Percentiles rank a stretch among this genome's conserved stretches.
Evolutionary conservation across 2,113 vertebrate species (phyloP).

Genomic region (Albula goreensis): DNA sequence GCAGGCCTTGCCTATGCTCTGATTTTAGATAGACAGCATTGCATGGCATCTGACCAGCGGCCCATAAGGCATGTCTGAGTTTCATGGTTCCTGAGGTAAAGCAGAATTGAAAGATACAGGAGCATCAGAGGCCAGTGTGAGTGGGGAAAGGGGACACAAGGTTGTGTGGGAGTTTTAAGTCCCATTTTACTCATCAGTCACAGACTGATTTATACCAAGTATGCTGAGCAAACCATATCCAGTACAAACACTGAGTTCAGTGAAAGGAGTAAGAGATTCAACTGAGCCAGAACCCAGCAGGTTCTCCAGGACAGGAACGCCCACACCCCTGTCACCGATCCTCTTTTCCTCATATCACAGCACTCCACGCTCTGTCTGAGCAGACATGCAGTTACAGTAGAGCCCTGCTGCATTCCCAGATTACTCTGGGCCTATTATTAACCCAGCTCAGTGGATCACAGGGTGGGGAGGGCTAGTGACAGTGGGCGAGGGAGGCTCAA

Average conservation of each 20-base stretch:
- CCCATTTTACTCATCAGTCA: background rate
- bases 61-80: background rate
- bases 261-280: background rate
- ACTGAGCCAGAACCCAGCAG: no score
- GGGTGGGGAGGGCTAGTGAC: slow-evolving; percentile 17
- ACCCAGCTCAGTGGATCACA: slow-evolving; percentile 35
- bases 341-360: background rate
- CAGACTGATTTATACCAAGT: no score
- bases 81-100: background rate
- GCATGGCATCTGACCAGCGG: background rate
- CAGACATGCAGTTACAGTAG: background rate
- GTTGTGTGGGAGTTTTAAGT: background rate
- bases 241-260: background rate
- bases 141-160: background rate
- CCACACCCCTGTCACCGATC: background rate
- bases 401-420: slow-evolving; percentile 24
- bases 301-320: background rate
- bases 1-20: background rate
- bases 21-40: background rate
- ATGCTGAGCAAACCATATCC: background rate
- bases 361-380: background rate
- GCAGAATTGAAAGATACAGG: background rate
- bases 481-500: slow-evolving; percentile 58
- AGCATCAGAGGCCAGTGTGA: background rate
- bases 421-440: slow-evolving; percentile 64